phyloP scores from a whole-genome alignment of 2,797 vertebrate species.

The Siniperca obscura region DNA sequence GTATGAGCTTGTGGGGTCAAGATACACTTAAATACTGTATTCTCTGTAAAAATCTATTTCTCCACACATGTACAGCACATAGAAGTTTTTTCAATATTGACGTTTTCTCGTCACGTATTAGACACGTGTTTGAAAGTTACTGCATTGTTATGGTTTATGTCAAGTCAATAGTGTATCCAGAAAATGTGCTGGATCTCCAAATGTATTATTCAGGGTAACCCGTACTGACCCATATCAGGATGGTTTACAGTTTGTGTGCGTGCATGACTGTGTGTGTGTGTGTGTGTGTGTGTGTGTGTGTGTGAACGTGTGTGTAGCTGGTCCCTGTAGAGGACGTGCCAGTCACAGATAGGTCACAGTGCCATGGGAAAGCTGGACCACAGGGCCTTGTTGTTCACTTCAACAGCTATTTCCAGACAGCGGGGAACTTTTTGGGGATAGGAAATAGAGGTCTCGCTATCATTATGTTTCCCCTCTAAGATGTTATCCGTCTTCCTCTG shows the following conservation, averaged over 20 bases:
- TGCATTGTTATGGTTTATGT: not conserved
- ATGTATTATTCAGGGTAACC: constrained; percentile 18
- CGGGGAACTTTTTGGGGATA: constrained; percentile 68
- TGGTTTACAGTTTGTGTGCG: constrained; percentile 33
- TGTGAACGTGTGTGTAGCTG: constrained; percentile 51
- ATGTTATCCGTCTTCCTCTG: constrained; percentile 66
- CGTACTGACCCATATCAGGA: constrained; percentile 28
- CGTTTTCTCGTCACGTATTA: not conserved
- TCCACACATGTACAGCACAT: not conserved
- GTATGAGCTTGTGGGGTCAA: not conserved
- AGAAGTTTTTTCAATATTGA: not conserved
- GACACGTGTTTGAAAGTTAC: not conserved
- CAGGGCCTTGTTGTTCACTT: constrained; percentile 77
- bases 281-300: constrained; percentile 12
- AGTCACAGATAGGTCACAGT: constrained; percentile 81
- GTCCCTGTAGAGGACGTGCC: constrained; percentile 75
- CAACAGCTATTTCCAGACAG: constrained; percentile 82
- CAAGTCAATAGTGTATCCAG: not conserved
- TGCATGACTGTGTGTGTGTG: not conserved
- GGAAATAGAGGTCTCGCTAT: constrained; percentile 76
- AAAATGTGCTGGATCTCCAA: constrained; percentile 1
- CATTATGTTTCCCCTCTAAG: constrained; percentile 51
- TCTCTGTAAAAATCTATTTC: not conserved
- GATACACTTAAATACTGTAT: not conserved
- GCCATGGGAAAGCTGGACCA: constrained; percentile 83